A percentile compares a stretch with the other conserved stretches of the same genome.
Evolutionary conservation across 2,888 invertebrate genomes (phyloP).

Genomic region (Pharmacophagus antenor): DNA sequence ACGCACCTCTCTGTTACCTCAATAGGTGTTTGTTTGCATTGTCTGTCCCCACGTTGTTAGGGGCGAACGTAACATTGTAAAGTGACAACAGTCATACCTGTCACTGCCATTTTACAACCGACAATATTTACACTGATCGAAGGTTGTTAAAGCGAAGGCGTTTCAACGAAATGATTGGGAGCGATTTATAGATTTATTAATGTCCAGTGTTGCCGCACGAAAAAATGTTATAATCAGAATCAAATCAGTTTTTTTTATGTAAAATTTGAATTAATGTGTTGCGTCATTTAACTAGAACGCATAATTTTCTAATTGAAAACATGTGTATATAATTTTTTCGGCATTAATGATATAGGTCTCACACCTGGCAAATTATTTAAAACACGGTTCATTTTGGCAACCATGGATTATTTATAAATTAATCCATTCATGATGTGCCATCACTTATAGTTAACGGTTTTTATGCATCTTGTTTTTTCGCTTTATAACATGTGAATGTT

Average conservation of each 20-base stretch:
- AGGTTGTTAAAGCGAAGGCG: slow-evolving; percentile 10
- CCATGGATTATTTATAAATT: neutral
- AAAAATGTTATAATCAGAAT: neutral
- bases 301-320: neutral
- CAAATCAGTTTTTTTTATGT: neutral
- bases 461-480: slow-evolving; percentile 31
- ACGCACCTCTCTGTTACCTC: slow-evolving; percentile 23
- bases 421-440: slow-evolving; percentile 42
- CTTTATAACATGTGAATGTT: slow-evolving; percentile 32
- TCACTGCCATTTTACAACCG: slow-evolving; percentile 19
- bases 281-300: neutral
- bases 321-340: neutral
- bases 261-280: neutral
- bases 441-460: slow-evolving; percentile 36
- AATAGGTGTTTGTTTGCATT: neutral
- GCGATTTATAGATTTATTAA: neutral
- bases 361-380: neutral
- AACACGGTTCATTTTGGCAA: neutral
- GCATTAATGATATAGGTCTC: neutral
- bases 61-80: neutral
- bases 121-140: slow-evolving; percentile 4
- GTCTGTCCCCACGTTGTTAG: neutral
- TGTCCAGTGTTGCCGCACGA: slow-evolving; percentile 2
- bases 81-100: slow-evolving; percentile 22
- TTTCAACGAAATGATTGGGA: neutral